A percentile compares a stretch with the other conserved stretches of the same genome.
These are phyloP conservation scores for Pseudomyrmex pallidus DNA, from an alignment of 1,140 invertebrate species.

Conservation along the genomic window DNA sequence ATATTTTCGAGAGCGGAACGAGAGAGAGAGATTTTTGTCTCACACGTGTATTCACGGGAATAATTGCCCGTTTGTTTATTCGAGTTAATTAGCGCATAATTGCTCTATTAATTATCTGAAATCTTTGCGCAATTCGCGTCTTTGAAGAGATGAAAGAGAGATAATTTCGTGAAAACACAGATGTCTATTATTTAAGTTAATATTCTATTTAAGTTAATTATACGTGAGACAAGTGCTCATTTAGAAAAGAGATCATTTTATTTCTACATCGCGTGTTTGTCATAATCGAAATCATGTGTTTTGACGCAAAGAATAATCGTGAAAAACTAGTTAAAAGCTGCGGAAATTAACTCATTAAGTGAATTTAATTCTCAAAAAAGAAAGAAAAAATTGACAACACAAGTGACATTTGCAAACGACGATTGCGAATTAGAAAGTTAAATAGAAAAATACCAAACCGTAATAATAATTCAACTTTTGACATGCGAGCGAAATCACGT, in stretches of 20 bases:
- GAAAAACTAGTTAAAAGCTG: neutral
- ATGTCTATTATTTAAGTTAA: conserved; percentile 17
- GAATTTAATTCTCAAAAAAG: conserved; percentile 21
- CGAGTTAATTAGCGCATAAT: conserved; percentile 12
- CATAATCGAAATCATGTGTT: neutral
- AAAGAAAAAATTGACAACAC: conserved; percentile 12
- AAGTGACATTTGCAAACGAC: conserved; percentile 43
- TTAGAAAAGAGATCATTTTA: too few species aligned
- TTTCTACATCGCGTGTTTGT: too few species aligned
- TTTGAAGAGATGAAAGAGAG: conserved; percentile 1
- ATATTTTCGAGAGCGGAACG: conserved; percentile 51
- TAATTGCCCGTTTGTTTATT: conserved; percentile 21
- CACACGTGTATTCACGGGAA: neutral
- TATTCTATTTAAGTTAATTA: neutral
- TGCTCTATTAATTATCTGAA: conserved; percentile 18
- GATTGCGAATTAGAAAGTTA: conserved; percentile 45
- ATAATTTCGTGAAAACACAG: neutral
- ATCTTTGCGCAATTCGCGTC: neutral
- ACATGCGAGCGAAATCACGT: conserved; percentile 23
- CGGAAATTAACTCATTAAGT: conserved; percentile 4
- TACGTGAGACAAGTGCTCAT: too few species aligned
- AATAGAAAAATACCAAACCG: conserved; percentile 23
- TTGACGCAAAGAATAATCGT: neutral
- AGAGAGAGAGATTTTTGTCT: conserved; percentile 38
- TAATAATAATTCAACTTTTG: conserved; percentile 17